These are phyloP conservation scores for Aculops lycopersici DNA, from an alignment of 1,140 invertebrate species.

Conservation along the genomic window DNA sequence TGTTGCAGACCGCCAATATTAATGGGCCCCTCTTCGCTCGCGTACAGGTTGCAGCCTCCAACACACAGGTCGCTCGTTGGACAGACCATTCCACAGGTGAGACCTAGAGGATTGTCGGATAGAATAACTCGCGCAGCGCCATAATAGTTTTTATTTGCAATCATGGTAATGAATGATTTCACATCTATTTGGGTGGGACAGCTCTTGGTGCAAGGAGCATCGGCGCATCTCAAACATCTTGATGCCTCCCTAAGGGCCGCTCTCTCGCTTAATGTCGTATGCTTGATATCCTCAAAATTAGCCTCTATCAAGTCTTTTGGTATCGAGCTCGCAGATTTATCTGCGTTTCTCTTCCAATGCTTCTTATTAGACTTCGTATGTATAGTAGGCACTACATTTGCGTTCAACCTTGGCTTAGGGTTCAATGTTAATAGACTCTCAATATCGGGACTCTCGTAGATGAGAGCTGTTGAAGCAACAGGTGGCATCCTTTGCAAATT, in stretches of 20 bases:
- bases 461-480: no score
- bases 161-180: conserved; percentile 82
- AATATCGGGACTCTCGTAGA: conserved; percentile 4
- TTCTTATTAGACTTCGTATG: conserved; percentile 55
- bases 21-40: conserved; percentile 77
- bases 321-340: conserved; percentile 36
- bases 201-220: conserved; percentile 90
- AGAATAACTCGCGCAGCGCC: conserved; percentile 82
- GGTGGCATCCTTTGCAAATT: no score
- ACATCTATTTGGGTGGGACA: conserved; percentile 90
- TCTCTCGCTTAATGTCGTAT: conserved; percentile 73
- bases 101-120: conserved; percentile 75
- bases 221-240: conserved; percentile 77
- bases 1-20: conserved; percentile 95
- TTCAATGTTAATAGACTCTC: conserved; percentile 56
- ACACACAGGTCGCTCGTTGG: conserved; percentile 92
- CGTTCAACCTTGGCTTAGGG: conserved; percentile 36
- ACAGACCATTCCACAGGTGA: conserved; percentile 96
- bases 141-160: conserved; percentile 93
- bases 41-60: conserved; percentile 78
- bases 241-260: conserved; percentile 62
- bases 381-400: conserved; percentile 38
- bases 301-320: conserved; percentile 38
- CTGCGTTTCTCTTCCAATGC: conserved; percentile 68
- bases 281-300: conserved; percentile 88